Evolutionary conservation across 2,888 invertebrate genomes (phyloP).

Genomic region (Capitulum mitella): DNA sequence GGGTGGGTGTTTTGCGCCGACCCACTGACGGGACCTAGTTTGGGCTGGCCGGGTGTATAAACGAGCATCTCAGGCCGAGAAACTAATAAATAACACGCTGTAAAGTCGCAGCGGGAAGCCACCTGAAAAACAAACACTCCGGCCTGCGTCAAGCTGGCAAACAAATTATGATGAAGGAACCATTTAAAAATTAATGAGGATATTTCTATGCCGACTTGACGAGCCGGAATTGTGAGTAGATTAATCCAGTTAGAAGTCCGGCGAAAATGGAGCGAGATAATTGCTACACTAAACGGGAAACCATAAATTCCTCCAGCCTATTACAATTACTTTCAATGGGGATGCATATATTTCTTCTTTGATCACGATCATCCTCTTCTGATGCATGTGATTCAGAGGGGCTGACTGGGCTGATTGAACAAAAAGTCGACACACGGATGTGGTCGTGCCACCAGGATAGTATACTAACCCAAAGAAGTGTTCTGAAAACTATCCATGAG

Average conservation of each 20-base stretch:
- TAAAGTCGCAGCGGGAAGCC: conserved; percentile 15
- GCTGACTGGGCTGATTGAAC: background rate
- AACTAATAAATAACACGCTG: conserved; percentile 21
- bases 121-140: conserved; percentile 17
- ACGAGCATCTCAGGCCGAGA: background rate
- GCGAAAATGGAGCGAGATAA: conserved; percentile 13
- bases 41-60: background rate
- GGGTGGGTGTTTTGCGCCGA: background rate
- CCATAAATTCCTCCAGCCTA: background rate
- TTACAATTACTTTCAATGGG: conserved; percentile 8
- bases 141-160: background rate
- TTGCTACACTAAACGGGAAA: conserved; percentile 8
- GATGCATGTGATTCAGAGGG: background rate
- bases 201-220: conserved; percentile 22
- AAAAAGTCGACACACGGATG: background rate
- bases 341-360: conserved; percentile 9
- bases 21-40: background rate
- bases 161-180: conserved; percentile 25
- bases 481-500: too few species aligned
- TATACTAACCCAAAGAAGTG: too few species aligned
- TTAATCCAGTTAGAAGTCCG: conserved; percentile 18
- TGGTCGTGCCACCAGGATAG: background rate
- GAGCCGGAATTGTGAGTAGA: conserved; percentile 20
- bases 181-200: conserved; percentile 25
- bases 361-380: background rate